A percentile compares a stretch with the other conserved stretches of the same genome.
These are phyloP conservation scores for Urocynchramus pylzowi DNA, from an alignment of 2,113 vertebrate genomes.

Conservation along the genomic window DNA sequence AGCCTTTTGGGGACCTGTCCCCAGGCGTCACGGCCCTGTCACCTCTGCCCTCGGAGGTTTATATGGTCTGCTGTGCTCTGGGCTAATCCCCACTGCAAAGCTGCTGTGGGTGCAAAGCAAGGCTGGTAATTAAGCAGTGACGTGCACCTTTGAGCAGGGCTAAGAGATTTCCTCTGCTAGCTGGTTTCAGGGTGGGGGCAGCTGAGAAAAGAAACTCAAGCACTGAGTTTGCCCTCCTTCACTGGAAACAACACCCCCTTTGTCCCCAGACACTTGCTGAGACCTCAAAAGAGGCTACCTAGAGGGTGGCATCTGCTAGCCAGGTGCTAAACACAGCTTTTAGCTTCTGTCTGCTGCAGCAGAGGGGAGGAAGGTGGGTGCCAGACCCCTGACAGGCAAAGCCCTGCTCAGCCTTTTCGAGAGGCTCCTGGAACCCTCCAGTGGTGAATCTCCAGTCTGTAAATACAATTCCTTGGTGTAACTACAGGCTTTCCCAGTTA, in stretches of 20 bases:
- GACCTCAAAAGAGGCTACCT: neutral
- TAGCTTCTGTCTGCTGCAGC: neutral
- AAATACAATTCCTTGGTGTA: neutral
- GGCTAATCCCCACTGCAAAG: neutral
- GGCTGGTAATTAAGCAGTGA: neutral
- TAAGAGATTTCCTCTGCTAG: neutral
- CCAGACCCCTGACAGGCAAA: neutral
- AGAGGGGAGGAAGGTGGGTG: neutral
- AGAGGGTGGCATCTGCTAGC: neutral
- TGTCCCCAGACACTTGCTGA: neutral
- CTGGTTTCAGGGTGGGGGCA: neutral
- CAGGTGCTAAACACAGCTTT: neutral
- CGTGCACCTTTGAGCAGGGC: neutral
- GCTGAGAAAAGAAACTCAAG: neutral
- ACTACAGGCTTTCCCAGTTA: neutral
- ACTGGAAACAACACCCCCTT: neutral
- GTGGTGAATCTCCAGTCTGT: neutral
- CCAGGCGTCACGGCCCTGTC: neutral
- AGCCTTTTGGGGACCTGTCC: neutral
- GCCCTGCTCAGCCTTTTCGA: rapidly evolving
- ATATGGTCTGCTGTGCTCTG: neutral
- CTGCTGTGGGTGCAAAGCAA: neutral
- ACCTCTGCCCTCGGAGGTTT: neutral
- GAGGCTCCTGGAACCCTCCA: neutral
- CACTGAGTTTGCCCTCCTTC: neutral